phyloP scores from a whole-genome alignment of 1,140 invertebrate species.

The Thalassaphorura encarpata region DNA sequence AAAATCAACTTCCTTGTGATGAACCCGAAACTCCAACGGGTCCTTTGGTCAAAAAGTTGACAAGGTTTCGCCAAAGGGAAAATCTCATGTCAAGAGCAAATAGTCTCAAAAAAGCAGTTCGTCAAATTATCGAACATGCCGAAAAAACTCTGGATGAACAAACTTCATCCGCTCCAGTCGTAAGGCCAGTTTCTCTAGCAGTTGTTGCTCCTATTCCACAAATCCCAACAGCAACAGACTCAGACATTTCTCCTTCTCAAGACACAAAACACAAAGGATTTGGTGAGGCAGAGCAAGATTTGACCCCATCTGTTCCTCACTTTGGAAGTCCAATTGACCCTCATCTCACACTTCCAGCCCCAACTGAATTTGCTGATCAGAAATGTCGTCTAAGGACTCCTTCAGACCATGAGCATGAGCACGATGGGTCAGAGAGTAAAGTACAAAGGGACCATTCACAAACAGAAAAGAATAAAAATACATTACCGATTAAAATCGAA shows the following conservation, averaged over 20 bases:
- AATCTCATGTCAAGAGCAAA: slow-evolving; percentile 53
- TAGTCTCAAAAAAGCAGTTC: slow-evolving; percentile 77
- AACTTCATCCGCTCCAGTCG: slow-evolving; percentile 25
- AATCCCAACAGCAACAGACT: background rate
- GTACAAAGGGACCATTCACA: slow-evolving; percentile 18
- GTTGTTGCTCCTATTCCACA: slow-evolving; percentile 3
- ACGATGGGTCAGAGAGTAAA: slow-evolving; percentile 19
- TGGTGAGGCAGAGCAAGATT: background rate
- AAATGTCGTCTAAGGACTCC: background rate
- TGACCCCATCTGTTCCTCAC: background rate
- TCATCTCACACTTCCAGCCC: slow-evolving; percentile 29
- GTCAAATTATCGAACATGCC: slow-evolving; percentile 69
- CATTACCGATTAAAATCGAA: slow-evolving; percentile 22
- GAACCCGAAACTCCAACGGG: background rate
- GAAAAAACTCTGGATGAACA: slow-evolving; percentile 54
- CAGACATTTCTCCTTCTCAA: background rate
- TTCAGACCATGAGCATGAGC: background rate
- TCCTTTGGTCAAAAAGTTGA: slow-evolving; percentile 15
- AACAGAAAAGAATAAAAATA: slow-evolving; percentile 12
- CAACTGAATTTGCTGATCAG: slow-evolving; percentile 26
- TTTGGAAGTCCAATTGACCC: slow-evolving; percentile 22
- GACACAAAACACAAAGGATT: background rate
- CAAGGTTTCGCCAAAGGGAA: slow-evolving; percentile 37
- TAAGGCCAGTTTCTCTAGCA: slow-evolving; percentile 24
- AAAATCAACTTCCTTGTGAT: too few relatives aligned